Evolutionary conservation across 2,888 invertebrate genomes (phyloP).

Genomic region (Hyles lineata): DNA sequence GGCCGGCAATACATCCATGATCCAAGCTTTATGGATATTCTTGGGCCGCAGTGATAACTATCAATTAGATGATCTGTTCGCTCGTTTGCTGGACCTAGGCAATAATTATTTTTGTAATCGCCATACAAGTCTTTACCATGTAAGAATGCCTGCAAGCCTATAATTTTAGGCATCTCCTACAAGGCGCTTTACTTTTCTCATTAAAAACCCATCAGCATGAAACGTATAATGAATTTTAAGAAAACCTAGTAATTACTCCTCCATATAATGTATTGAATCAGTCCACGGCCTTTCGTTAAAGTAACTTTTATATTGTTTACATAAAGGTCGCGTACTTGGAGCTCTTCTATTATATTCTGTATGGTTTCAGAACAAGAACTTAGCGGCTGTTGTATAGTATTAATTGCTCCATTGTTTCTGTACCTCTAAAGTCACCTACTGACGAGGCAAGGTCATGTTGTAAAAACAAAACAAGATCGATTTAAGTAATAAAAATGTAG

Average conservation of each 20-base stretch:
- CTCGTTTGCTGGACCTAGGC: no score
- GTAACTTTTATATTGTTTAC: constrained; percentile 24
- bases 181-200: no score
- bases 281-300: constrained; percentile 4
- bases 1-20: no score
- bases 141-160: no score
- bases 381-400: not conserved
- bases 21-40: no score
- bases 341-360: constrained; percentile 13
- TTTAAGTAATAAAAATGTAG: no score
- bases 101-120: no score
- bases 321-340: constrained; percentile 18
- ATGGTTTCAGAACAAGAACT: constrained; percentile 19
- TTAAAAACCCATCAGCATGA: no score
- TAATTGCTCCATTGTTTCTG: constrained; percentile 11
- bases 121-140: no score
- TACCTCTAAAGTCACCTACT: not conserved
- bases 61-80: no score
- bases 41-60: no score
- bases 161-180: no score
- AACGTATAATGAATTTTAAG: not conserved
- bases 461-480: not conserved
- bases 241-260: constrained; percentile 21
- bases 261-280: constrained; percentile 8
- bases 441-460: not conserved